Percentiles rank a stretch among this genome's conserved stretches.
Evolutionary conservation across 2,888 invertebrate genomes (phyloP).

Genomic region (Alviniconcha strummeri): DNA sequence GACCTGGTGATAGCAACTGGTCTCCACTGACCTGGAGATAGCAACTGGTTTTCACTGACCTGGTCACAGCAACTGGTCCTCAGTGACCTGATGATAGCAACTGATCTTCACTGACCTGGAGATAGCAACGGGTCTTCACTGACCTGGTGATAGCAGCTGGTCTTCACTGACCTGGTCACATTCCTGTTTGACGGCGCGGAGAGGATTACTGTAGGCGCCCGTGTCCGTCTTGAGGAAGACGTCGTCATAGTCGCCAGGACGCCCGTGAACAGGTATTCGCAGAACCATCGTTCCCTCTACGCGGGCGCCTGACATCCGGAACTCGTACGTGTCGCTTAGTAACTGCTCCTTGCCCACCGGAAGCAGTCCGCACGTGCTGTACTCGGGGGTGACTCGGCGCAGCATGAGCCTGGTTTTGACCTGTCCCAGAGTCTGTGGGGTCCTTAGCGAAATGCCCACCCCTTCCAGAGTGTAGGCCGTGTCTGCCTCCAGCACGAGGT

Average conservation of each 20-base stretch:
- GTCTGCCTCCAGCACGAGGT: slow-evolving; percentile 41
- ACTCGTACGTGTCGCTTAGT: slow-evolving; percentile 49
- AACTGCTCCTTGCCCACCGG: slow-evolving; percentile 41
- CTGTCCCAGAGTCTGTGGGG: slow-evolving; percentile 39
- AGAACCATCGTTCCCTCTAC: slow-evolving; percentile 40
- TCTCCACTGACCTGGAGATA: no score
- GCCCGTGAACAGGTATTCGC: slow-evolving; percentile 45
- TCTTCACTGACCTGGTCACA: background rate
- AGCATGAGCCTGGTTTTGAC: slow-evolving; percentile 44
- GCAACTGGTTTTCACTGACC: no score
- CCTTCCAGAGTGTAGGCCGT: slow-evolving; percentile 34
- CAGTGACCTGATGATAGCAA: no score
- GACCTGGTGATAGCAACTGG: no score
- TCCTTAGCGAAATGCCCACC: slow-evolving; percentile 40
- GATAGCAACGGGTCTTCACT: no score
- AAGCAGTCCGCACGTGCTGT: slow-evolving; percentile 33
- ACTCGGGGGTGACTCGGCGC: slow-evolving; percentile 48
- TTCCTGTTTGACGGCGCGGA: slow-evolving; percentile 19
- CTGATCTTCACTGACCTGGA: background rate
- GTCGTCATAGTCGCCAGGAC: slow-evolving; percentile 45
- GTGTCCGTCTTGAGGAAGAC: slow-evolving; percentile 46
- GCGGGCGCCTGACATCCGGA: slow-evolving; percentile 42
- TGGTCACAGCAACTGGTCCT: no score
- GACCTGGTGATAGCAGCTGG: no score
- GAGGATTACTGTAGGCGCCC: slow-evolving; percentile 25